Conservation (phyloP, 2,888 invertebrate genomes). For the Campoletis raptor region DNA sequence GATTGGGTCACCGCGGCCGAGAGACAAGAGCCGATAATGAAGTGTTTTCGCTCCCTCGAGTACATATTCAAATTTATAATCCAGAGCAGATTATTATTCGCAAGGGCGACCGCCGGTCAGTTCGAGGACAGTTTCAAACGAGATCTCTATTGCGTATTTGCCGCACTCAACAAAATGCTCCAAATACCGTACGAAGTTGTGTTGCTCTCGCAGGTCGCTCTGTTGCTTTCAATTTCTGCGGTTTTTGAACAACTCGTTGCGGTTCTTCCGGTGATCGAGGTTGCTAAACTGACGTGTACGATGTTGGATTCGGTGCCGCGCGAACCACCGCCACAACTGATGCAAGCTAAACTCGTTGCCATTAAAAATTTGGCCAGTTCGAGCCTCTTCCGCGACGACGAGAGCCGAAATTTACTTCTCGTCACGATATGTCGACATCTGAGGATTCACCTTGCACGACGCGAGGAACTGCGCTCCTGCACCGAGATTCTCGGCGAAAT, state of each 20-base stretch:
- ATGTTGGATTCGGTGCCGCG: constrained; percentile 92
- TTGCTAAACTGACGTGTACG: constrained; percentile 92
- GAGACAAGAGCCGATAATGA: constrained; percentile 95
- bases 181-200: constrained; percentile 90
- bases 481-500: constrained; percentile 95
- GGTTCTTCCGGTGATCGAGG: constrained; percentile 91
- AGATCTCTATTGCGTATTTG: constrained; percentile 93
- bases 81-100: constrained; percentile 93
- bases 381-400: constrained; percentile 91
- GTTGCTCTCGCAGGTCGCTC: constrained; percentile 92
- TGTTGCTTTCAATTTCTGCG: constrained; percentile 93
- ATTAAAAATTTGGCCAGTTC: constrained; percentile 93
- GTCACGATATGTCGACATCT: constrained; percentile 94
- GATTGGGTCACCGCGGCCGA: constrained; percentile 94
- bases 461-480: constrained; percentile 93
- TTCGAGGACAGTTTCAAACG: constrained; percentile 94
- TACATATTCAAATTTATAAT: constrained; percentile 97
- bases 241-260: constrained; percentile 93
- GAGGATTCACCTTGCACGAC: constrained; percentile 91
- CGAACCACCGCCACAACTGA: constrained; percentile 89
- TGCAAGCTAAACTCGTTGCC: constrained; percentile 93
- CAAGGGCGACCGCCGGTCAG: constrained; percentile 94
- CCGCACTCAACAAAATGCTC: constrained; percentile 92
- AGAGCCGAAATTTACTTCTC: constrained; percentile 93
- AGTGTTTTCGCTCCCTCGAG: constrained; percentile 95